Conservation (phyloP, 53 echinoderm and acorn worm genomes). For the Holothuria leucospilota region DNA sequence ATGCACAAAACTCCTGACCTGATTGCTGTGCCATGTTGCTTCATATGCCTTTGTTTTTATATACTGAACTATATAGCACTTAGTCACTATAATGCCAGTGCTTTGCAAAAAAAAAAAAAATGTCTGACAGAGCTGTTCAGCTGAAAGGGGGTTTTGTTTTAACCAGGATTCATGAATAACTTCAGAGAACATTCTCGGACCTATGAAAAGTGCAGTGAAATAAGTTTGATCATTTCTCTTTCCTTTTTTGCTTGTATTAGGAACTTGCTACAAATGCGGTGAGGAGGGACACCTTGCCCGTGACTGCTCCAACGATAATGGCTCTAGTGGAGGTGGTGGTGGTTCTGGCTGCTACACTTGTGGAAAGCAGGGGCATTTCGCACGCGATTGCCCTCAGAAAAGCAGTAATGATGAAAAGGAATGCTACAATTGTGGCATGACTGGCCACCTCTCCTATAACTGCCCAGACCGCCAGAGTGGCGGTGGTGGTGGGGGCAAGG, state of each 20-base stretch:
- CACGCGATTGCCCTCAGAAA: constrained; percentile 48
- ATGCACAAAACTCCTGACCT: too few relatives aligned
- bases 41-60: too few relatives aligned
- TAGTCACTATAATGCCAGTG: too few relatives aligned
- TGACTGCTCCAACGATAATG: constrained; percentile 23
- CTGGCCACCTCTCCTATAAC: constrained; percentile 56
- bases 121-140: too few relatives aligned
- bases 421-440: constrained; percentile 61
- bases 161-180: too few relatives aligned
- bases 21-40: too few relatives aligned
- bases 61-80: too few relatives aligned
- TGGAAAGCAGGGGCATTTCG: constrained; percentile 43
- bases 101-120: too few relatives aligned
- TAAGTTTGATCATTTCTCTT: background rate
- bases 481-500: background rate
- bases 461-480: constrained; percentile 52
- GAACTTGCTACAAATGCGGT: constrained; percentile 55
- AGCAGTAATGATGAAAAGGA: constrained; percentile 13
- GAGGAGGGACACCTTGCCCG: constrained; percentile 51
- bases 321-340: background rate
- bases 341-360: constrained; percentile 42
- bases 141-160: too few relatives aligned
- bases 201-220: too few relatives aligned
- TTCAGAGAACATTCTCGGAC: too few relatives aligned
- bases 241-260: background rate